phyloP scores from a whole-genome alignment of 1,140 invertebrate genomes.

The Tetramorium parvispinum region DNA sequence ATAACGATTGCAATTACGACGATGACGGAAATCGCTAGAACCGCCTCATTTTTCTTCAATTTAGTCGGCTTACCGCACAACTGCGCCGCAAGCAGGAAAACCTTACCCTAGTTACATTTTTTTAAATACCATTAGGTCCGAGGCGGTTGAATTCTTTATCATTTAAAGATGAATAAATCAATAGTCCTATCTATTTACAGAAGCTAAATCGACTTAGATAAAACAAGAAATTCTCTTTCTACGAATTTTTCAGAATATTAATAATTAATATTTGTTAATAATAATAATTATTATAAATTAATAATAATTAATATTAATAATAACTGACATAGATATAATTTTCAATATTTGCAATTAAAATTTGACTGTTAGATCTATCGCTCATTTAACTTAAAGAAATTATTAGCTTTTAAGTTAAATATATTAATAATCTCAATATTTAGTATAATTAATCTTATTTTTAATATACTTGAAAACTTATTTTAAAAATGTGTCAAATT shows the following conservation, averaged over 20 bases:
- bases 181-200: neutral
- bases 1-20: slow-evolving; percentile 36
- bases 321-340: neutral
- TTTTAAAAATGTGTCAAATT: neutral
- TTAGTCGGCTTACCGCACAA: slow-evolving; percentile 1
- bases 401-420: neutral
- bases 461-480: neutral
- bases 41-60: slow-evolving; percentile 35
- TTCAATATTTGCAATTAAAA: neutral
- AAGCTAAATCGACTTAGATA: neutral
- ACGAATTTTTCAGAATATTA: neutral
- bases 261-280: neutral
- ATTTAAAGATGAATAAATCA: slow-evolving; percentile 34
- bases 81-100: neutral
- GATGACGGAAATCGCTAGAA: slow-evolving; percentile 14
- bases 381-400: neutral
- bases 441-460: neutral
- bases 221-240: neutral
- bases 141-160: neutral
- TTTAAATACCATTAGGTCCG: neutral
- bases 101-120: slow-evolving; percentile 20
- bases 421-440: neutral
- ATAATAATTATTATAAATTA: too few relatives aligned
- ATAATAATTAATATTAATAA: neutral
- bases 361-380: neutral